A percentile compares a stretch with the other conserved stretches of the same genome.
phyloP scores from a whole-genome alignment of 1,140 invertebrate species.

The Cherax quadricarinatus region DNA sequence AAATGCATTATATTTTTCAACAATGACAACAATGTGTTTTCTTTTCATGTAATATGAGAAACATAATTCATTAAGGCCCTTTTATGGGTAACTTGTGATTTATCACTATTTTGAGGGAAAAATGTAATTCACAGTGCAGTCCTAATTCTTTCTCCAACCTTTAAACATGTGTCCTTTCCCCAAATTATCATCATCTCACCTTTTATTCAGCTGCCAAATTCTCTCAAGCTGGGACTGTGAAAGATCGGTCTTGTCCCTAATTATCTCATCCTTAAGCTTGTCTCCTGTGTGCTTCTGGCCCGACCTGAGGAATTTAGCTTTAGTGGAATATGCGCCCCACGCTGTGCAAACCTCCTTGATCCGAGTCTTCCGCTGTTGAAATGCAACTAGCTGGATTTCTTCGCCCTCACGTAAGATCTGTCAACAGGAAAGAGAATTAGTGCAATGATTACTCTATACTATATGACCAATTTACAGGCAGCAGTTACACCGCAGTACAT shows the following conservation, averaged over 20 bases:
- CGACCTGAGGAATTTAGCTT: conserved; percentile 38
- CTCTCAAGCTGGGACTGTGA: conserved; percentile 59
- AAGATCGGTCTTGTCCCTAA: conserved; percentile 29
- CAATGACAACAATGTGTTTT: neutral
- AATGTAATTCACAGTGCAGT: neutral
- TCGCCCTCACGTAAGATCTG: conserved; percentile 23
- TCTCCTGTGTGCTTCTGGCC: conserved; percentile 19
- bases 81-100: neutral
- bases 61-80: too few relatives aligned
- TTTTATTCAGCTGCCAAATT: conserved; percentile 55
- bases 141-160: too few relatives aligned
- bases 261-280: conserved; percentile 43
- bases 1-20: neutral
- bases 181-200: neutral
- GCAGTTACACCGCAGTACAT: too few relatives aligned
- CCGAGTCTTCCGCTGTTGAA: conserved; percentile 17
- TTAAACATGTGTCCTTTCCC: too few relatives aligned
- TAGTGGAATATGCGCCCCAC: conserved; percentile 53
- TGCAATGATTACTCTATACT: too few relatives aligned
- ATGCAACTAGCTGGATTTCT: conserved; percentile 48
- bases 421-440: neutral
- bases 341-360: conserved; percentile 47
- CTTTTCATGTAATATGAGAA: neutral
- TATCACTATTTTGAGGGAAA: neutral
- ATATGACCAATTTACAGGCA: too few relatives aligned